Conservation (phyloP, 1,140 invertebrate genomes). For the Chymomyza costata region DNA sequence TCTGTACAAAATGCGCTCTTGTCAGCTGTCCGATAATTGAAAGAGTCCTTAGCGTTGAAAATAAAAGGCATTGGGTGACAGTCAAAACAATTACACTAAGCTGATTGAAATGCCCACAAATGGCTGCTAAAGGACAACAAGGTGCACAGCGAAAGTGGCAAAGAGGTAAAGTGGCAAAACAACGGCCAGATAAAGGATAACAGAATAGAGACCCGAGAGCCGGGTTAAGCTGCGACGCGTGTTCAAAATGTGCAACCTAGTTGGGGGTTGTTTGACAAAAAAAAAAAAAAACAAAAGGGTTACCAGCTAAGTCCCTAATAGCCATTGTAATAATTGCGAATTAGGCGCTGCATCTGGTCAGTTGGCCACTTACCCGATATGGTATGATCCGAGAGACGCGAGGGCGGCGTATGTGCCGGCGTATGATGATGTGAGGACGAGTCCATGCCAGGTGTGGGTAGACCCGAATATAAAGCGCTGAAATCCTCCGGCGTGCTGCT, state of each 20-base stretch:
- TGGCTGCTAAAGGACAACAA: conserved; percentile 8
- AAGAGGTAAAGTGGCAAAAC: conserved; percentile 1
- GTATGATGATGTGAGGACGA: conserved; percentile 77
- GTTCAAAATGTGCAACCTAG: conserved; percentile 1
- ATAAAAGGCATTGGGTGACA: too few relatives aligned
- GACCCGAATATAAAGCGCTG: conserved; percentile 82
- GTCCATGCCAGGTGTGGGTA: conserved; percentile 75
- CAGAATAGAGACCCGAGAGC: conserved; percentile 22
- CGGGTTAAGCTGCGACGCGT: conserved; percentile 23
- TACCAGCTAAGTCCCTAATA: conserved; percentile 8
- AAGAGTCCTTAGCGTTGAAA: too few relatives aligned
- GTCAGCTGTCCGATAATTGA: too few relatives aligned
- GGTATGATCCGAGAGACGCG: conserved; percentile 74
- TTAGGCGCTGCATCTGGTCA: too few relatives aligned
- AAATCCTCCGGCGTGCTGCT: conserved; percentile 89
- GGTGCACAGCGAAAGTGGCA: too few relatives aligned
- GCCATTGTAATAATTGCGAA: too few relatives aligned
- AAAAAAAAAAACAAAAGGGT: conserved; percentile 3
- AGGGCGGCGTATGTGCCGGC: conserved; percentile 79
- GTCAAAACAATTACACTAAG: conserved; percentile 44
- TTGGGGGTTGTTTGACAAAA: not conserved
- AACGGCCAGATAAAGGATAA: conserved; percentile 6
- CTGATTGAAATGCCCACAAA: conserved; percentile 27
- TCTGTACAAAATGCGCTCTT: too few relatives aligned
- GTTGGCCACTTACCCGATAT: conserved; percentile 65